Evolutionary conservation across 2,797 vertebrate genomes (phyloP).

Genomic region (Halcyon smyrnensis): DNA sequence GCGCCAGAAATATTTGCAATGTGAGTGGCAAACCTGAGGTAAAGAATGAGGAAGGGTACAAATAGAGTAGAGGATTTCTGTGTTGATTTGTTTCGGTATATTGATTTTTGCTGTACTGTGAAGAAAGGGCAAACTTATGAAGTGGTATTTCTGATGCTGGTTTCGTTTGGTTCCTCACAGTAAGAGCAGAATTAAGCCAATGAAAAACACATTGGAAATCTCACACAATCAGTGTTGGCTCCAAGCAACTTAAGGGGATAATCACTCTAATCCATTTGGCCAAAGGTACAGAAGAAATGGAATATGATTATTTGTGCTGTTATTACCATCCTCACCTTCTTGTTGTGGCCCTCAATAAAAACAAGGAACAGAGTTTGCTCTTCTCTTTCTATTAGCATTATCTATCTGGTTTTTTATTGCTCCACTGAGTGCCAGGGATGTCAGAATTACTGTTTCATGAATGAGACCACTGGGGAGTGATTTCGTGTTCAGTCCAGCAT

Average conservation of each 20-base stretch:
- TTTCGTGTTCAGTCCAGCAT: neutral
- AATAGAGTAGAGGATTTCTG: neutral
- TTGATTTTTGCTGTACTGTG: conserved; percentile 17
- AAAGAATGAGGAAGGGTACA: neutral
- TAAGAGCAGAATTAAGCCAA: conserved; percentile 50
- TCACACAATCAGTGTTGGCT: conserved; percentile 26
- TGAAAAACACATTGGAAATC: conserved; percentile 58
- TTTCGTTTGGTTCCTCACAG: conserved; percentile 22
- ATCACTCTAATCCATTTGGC: conserved; percentile 67
- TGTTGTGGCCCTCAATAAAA: neutral
- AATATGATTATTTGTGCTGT: conserved; percentile 28
- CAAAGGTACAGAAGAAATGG: neutral
- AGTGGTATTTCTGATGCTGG: conserved; percentile 38
- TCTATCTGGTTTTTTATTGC: neutral
- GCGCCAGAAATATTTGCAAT: rapidly evolving
- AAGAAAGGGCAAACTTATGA: conserved; percentile 27
- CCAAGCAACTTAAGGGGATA: conserved; percentile 44
- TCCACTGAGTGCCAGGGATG: neutral
- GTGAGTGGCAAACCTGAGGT: neutral
- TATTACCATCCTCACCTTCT: conserved; percentile 8
- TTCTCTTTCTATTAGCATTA: neutral
- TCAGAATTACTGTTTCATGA: neutral
- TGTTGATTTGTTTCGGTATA: conserved; percentile 2
- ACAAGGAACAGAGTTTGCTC: neutral
- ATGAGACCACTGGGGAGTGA: neutral